Conservation (phyloP, 2,113 vertebrate species). For the Amazona vittata region DNA sequence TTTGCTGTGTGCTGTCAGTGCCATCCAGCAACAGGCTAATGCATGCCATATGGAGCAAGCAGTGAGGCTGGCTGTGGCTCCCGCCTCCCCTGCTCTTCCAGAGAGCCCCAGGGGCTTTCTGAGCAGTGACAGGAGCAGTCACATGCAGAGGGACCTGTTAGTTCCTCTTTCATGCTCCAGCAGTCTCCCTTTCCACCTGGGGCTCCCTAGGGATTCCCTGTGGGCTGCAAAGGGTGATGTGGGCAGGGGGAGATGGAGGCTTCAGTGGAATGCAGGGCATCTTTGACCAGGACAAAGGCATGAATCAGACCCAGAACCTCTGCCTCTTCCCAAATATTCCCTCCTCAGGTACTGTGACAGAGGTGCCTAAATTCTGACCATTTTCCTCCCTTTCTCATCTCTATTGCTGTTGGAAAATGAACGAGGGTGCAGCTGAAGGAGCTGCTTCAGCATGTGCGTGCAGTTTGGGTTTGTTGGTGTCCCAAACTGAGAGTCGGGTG, state of each 20-base stretch:
- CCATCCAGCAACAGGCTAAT: not conserved
- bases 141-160: conserved; percentile 33
- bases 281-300: fast-evolving
- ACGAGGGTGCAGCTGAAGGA: not conserved
- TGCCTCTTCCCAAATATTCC: not conserved
- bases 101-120: not conserved
- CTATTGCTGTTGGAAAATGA: not conserved
- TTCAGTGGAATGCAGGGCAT: not conserved
- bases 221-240: not conserved
- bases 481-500: not conserved
- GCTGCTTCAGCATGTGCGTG: not conserved
- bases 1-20: fast-evolving
- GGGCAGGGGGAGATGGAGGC: fast-evolving
- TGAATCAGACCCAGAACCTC: not conserved
- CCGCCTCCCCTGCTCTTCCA: fast-evolving
- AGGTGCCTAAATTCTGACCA: fast-evolving
- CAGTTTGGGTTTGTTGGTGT: not conserved
- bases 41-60: not conserved
- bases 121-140: conserved; percentile 2
- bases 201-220: not conserved
- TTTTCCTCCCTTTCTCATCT: not conserved
- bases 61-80: not conserved
- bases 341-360: not conserved
- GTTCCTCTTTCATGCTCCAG: conserved; percentile 33
- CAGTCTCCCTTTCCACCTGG: not conserved